Evolutionary conservation across 2,888 invertebrate species (phyloP).

Genomic region (Phoronis australis): DNA sequence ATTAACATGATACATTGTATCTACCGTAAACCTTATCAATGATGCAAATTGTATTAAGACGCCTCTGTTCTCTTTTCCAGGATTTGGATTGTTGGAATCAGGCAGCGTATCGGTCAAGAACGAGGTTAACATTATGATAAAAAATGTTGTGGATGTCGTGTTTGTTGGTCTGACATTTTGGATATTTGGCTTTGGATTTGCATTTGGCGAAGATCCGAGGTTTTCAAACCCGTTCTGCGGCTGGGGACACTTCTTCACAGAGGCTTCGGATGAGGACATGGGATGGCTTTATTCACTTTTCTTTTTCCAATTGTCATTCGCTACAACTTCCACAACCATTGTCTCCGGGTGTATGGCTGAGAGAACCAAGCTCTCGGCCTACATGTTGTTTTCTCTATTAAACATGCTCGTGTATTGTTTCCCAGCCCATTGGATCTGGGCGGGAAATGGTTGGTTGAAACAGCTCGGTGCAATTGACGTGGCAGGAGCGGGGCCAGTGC

Average conservation of each 20-base stretch:
- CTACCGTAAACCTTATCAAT: too few relatives aligned
- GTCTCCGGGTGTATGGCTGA: slow-evolving; percentile 44
- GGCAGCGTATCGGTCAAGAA: slow-evolving; percentile 36
- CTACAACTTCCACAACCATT: slow-evolving; percentile 41
- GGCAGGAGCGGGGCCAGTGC: slow-evolving; percentile 71
- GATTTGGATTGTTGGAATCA: slow-evolving; percentile 37
- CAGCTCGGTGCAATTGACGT: slow-evolving; percentile 83
- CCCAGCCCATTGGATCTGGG: slow-evolving; percentile 54
- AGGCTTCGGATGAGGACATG: slow-evolving; percentile 18
- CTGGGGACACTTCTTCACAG: slow-evolving; percentile 51
- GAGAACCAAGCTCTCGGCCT: slow-evolving; percentile 39
- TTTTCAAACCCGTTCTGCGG: slow-evolving; percentile 30
- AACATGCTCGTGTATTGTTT: slow-evolving; percentile 46
- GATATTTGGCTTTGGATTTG: slow-evolving; percentile 36
- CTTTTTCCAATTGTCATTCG: slow-evolving; percentile 41
- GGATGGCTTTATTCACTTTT: too few relatives aligned
- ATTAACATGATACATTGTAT: too few relatives aligned
- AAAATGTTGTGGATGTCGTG: slow-evolving; percentile 42
- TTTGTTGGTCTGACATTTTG: slow-evolving; percentile 37
- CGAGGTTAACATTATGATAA: too few relatives aligned
- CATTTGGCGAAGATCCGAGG: slow-evolving; percentile 27
- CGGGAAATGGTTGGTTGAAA: slow-evolving; percentile 46
- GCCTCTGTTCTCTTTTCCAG: slow-evolving; percentile 25
- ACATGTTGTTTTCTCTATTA: slow-evolving; percentile 41
- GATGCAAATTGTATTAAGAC: too few relatives aligned